phyloP scores from a whole-genome alignment of 2,888 invertebrate genomes.

The Oasisia sp. region DNA sequence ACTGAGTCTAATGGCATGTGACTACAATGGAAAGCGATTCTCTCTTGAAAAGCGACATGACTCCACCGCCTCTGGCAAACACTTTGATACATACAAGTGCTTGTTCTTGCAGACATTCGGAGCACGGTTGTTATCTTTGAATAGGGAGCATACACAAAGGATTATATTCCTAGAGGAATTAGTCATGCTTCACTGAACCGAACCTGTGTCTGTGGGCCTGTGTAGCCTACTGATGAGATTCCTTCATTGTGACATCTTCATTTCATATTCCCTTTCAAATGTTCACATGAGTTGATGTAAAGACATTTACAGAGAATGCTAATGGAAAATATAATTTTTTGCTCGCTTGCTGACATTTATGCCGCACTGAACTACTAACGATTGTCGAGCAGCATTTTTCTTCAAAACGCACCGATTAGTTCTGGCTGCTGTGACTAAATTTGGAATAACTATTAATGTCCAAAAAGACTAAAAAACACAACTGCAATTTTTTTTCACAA shows the following conservation, averaged over 20 bases:
- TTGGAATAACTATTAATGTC: neutral
- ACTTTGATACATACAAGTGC: neutral
- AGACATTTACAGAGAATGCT: neutral
- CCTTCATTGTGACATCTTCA: neutral
- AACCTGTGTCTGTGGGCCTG: neutral
- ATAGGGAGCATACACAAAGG: neutral
- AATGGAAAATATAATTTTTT: neutral
- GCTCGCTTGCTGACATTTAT: neutral
- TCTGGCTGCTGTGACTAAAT: neutral
- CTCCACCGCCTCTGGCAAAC: neutral
- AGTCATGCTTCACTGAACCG: neutral
- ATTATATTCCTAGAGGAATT: neutral
- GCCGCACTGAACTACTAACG: neutral
- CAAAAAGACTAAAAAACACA: neutral
- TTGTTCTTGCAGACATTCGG: neutral
- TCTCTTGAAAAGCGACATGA: neutral
- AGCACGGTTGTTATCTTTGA: neutral
- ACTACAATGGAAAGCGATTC: neutral
- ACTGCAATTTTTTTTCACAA: neutral
- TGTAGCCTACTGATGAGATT: neutral
- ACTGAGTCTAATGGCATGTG: neutral
- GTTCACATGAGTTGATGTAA: slow-evolving; percentile 1
- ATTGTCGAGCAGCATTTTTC: neutral
- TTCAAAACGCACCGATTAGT: neutral
- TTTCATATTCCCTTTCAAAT: slow-evolving; percentile 3